phyloP scores from a whole-genome alignment of 2,797 vertebrate genomes.

The Spea hammondii region DNA sequence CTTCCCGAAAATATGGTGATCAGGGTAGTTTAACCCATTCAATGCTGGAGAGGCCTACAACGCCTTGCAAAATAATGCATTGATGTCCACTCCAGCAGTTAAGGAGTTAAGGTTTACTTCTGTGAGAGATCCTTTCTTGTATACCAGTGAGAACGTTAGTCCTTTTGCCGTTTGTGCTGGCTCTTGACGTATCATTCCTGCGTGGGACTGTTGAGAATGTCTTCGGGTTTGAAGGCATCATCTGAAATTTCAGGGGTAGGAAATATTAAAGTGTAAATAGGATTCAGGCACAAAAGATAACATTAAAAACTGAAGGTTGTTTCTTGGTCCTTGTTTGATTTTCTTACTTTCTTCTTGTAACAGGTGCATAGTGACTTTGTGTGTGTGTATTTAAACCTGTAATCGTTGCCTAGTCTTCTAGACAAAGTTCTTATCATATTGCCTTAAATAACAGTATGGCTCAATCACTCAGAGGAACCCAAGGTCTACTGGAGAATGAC shows the following conservation, averaged over 20 bases:
- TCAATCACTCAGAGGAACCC: no score
- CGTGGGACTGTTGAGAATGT: background rate
- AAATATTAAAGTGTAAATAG: background rate
- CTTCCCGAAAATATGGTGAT: slow-evolving; percentile 36
- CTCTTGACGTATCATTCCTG: background rate
- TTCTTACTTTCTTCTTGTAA: no score
- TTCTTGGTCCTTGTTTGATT: no score
- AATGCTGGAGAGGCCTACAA: slow-evolving; percentile 54
- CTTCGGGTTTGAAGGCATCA: background rate
- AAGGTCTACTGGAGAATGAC: no score
- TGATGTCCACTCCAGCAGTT: slow-evolving; percentile 54
- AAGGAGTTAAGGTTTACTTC: slow-evolving; percentile 49
- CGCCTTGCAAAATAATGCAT: slow-evolving; percentile 53
- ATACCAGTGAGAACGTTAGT: slow-evolving; percentile 10
- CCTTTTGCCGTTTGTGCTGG: background rate
- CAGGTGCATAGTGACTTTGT: no score
- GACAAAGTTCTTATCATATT: no score
- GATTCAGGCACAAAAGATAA: background rate
- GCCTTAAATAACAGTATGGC: no score
- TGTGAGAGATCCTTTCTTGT: slow-evolving; percentile 20
- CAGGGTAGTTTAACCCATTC: slow-evolving; percentile 52
- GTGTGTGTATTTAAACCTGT: no score
- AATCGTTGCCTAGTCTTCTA: no score
- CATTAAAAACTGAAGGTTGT: no score
- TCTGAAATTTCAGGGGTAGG: background rate